A percentile compares a stretch with the other conserved stretches of the same genome.
These are phyloP conservation scores for Burhinus oedicnemus DNA, from an alignment of 2,113 vertebrate genomes.

Conservation along the genomic window DNA sequence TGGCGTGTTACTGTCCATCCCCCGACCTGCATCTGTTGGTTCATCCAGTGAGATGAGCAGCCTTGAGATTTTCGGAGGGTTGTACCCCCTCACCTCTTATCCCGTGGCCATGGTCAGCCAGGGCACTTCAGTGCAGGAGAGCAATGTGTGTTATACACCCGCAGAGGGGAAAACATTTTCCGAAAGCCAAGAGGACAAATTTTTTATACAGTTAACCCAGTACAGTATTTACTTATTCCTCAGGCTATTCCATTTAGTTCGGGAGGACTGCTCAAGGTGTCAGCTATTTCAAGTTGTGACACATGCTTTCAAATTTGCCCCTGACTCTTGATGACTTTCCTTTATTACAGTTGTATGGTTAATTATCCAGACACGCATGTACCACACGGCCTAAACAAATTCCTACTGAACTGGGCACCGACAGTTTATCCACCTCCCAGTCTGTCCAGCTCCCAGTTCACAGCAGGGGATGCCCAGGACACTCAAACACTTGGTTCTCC, in stretches of 20 bases:
- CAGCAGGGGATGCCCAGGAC: background rate
- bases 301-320: background rate
- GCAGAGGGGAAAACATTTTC: background rate
- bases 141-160: accelerated
- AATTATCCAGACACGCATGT: background rate
- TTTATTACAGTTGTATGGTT: background rate
- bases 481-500: background rate
- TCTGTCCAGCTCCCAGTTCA: background rate
- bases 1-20: background rate
- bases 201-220: background rate
- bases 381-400: background rate
- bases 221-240: background rate
- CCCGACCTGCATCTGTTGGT: background rate
- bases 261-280: conserved; percentile 17
- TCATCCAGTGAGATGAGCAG: background rate
- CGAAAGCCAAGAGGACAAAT: background rate
- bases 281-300: background rate
- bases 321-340: background rate
- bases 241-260: background rate
- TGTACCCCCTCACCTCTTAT: background rate
- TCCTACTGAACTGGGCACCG: background rate
- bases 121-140: background rate
- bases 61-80: background rate
- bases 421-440: background rate
- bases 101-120: accelerated